Percentiles rank a stretch among this genome's conserved stretches.
Evolutionary conservation across 53 echinoderm and acorn worm species (phyloP).

Genomic region (Glandiceps talaboti): DNA sequence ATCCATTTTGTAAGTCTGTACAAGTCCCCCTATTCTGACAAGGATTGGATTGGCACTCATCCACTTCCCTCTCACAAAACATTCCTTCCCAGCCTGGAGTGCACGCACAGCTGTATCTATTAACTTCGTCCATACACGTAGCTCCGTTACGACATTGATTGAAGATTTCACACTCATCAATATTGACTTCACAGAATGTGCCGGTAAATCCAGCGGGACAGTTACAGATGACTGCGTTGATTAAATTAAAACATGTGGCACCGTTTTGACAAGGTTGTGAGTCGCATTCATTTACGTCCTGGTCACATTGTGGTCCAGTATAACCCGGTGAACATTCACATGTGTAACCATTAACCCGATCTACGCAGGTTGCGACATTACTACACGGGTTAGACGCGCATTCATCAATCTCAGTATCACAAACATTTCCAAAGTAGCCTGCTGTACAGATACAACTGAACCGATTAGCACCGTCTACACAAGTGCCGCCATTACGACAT

Average conservation of each 20-base stretch:
- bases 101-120: conserved; percentile 57
- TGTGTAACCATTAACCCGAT: conserved; percentile 41
- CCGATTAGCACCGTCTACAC: conserved; percentile 52
- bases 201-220: conserved; percentile 70
- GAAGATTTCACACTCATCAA: conserved; percentile 51
- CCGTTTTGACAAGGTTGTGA: conserved; percentile 73
- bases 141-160: conserved; percentile 69
- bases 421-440: conserved; percentile 48
- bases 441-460: conserved; percentile 44
- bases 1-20: conserved; percentile 38
- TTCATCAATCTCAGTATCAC: conserved; percentile 68
- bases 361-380: conserved; percentile 54
- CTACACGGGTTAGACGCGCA: conserved; percentile 65
- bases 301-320: conserved; percentile 42
- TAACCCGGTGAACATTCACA: conserved; percentile 59
- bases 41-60: conserved; percentile 68
- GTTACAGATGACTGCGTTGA: conserved; percentile 46
- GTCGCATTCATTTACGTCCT: conserved; percentile 63
- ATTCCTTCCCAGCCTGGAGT: conserved; percentile 46
- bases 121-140: conserved; percentile 59
- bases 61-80: conserved; percentile 49
- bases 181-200: conserved; percentile 40
- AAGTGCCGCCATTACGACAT: conserved; percentile 56
- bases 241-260: conserved; percentile 38
- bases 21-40: conserved; percentile 69